These are phyloP conservation scores for Pollicipes pollicipes DNA, from an alignment of 1,140 invertebrate genomes.

Conservation along the genomic window DNA sequence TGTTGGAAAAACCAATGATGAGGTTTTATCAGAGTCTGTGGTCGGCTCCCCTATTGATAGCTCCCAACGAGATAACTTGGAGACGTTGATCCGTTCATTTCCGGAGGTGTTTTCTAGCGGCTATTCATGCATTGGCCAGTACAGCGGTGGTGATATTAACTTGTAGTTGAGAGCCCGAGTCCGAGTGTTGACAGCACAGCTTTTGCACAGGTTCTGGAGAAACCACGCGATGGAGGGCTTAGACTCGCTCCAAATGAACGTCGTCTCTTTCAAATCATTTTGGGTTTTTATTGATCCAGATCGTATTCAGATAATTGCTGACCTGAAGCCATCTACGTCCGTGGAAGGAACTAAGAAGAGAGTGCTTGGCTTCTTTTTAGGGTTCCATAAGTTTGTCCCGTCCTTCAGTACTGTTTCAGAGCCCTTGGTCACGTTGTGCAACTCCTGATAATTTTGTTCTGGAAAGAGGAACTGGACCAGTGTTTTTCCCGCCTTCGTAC, in stretches of 20 bases:
- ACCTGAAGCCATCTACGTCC: background rate
- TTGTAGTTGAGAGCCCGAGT: too few species aligned
- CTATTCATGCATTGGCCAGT: too few species aligned
- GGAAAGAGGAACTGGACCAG: background rate
- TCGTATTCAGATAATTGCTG: background rate
- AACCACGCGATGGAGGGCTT: too few species aligned
- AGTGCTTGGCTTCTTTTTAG: background rate
- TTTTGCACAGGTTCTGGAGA: too few species aligned
- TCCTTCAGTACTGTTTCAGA: background rate
- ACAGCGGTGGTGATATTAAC: too few species aligned
- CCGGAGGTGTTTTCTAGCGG: too few species aligned
- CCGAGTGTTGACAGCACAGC: too few species aligned
- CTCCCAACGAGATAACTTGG: too few species aligned
- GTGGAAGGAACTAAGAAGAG: background rate
- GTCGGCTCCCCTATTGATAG: too few species aligned
- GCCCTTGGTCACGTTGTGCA: background rate
- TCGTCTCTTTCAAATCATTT: background rate
- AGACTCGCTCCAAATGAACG: background rate
- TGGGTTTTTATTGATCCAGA: background rate
- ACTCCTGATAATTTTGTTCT: background rate
- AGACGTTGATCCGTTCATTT: too few species aligned
- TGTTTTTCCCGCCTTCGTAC: background rate
- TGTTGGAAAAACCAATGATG: too few species aligned
- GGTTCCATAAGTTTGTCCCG: background rate
- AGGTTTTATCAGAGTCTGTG: too few species aligned